Evolutionary conservation across 2,113 vertebrate genomes (phyloP).

Genomic region (Psittacula cyanocephala): DNA sequence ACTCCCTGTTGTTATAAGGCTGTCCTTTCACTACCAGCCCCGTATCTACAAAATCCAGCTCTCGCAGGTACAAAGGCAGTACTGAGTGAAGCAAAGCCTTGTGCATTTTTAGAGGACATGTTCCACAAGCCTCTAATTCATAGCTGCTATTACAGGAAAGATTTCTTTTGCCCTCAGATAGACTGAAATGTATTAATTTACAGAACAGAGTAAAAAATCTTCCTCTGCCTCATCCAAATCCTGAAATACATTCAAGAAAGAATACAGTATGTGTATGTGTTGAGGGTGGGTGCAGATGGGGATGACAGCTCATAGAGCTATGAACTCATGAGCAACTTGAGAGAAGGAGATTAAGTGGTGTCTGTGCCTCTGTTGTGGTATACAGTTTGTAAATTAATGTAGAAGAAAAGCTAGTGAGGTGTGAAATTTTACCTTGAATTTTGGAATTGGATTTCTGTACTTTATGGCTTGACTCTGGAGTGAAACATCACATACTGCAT

Average conservation of each 20-base stretch:
- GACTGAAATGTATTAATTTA: background rate
- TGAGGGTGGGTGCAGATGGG: too few species aligned
- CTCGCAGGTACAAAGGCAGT: background rate
- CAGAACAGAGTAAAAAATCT: background rate
- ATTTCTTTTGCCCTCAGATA: background rate
- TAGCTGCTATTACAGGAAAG: background rate
- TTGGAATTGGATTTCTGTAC: background rate
- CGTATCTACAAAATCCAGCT: background rate
- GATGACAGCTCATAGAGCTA: background rate
- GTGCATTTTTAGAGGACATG: rapidly evolving
- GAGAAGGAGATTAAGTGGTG: background rate
- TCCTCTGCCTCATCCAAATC: background rate
- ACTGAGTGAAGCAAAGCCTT: background rate
- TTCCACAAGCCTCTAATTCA: background rate
- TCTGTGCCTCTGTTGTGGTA: background rate
- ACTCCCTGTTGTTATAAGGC: background rate
- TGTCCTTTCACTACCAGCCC: background rate
- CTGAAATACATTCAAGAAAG: background rate
- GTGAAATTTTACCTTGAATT: background rate
- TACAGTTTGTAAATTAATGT: background rate
- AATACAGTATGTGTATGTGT: rapidly evolving
- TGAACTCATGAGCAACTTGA: background rate
- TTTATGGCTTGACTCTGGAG: rapidly evolving
- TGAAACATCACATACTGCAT: rapidly evolving
- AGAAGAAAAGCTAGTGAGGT: background rate